Evolutionary conservation across 2,888 invertebrate species (phyloP).

Genomic region (Mythimna loreyi): DNA sequence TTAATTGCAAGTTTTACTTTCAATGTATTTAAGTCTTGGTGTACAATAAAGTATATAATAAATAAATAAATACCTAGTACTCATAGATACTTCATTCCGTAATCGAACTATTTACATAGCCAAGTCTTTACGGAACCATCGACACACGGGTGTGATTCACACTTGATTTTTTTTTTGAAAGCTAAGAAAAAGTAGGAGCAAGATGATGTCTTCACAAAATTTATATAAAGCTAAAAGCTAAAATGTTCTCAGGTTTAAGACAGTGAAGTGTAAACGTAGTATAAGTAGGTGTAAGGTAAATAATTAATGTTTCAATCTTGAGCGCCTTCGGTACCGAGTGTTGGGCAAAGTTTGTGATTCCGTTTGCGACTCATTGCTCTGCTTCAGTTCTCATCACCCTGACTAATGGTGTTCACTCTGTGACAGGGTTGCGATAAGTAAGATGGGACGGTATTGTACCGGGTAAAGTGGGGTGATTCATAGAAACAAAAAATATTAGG

Average conservation of each 20-base stretch:
- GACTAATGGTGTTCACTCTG: slow-evolving; percentile 32
- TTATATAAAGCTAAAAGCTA: not conserved
- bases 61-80: too few relatives aligned
- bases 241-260: slow-evolving; percentile 21
- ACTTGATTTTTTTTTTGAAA: not conserved
- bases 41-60: too few relatives aligned
- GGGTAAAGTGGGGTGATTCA: too few relatives aligned
- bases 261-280: not conserved
- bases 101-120: too few relatives aligned
- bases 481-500: too few relatives aligned
- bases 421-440: slow-evolving; percentile 16
- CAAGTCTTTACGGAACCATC: too few relatives aligned
- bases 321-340: slow-evolving; percentile 37
- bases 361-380: slow-evolving; percentile 49
- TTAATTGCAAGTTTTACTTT: too few relatives aligned
- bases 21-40: too few relatives aligned
- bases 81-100: too few relatives aligned
- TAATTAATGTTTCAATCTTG: slow-evolving; percentile 65
- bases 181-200: not conserved
- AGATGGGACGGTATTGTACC: not conserved
- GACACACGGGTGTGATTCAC: too few relatives aligned
- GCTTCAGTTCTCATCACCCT: slow-evolving; percentile 38
- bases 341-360: slow-evolving; percentile 55
- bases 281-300: slow-evolving; percentile 41
- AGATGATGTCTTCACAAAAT: not conserved